Percentiles rank a stretch among this genome's conserved stretches.
These are phyloP conservation scores for Acleris holmiana DNA, from an alignment of 2,888 invertebrate genomes.

Conservation along the genomic window DNA sequence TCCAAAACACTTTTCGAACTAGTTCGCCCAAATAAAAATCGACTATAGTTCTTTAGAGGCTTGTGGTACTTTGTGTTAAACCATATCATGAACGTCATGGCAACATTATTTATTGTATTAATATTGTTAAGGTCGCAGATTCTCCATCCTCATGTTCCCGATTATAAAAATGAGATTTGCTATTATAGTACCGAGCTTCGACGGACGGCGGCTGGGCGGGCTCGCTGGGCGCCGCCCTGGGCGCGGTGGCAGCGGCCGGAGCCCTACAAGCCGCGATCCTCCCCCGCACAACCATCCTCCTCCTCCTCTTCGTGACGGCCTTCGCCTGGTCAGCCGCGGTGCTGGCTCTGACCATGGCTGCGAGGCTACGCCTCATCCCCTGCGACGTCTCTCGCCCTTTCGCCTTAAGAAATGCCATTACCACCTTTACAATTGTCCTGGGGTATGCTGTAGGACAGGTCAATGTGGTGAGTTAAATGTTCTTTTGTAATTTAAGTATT, in stretches of 20 bases:
- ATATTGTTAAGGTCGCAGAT: too few species aligned
- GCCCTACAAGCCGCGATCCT: slow-evolving; percentile 91
- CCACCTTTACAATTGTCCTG: slow-evolving; percentile 93
- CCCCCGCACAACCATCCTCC: slow-evolving; percentile 92
- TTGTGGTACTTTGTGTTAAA: too few species aligned
- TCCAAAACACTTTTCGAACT: too few species aligned
- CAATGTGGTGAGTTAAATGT: slow-evolving; percentile 90
- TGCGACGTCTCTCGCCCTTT: slow-evolving; percentile 95
- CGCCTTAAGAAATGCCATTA: slow-evolving; percentile 92
- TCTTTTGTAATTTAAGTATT: too few species aligned
- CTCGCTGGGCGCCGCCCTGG: slow-evolving; percentile 90
- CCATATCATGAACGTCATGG: too few species aligned
- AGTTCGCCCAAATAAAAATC: too few species aligned
- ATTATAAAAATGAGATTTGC: too few species aligned
- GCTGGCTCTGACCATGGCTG: slow-evolving; percentile 92
- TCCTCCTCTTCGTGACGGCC: slow-evolving; percentile 93
- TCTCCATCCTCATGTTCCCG: too few species aligned
- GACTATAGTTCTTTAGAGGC: too few species aligned
- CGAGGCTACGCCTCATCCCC: slow-evolving; percentile 91
- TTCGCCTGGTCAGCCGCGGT: slow-evolving; percentile 96
- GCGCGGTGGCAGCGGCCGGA: slow-evolving; percentile 90
- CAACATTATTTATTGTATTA: too few species aligned
- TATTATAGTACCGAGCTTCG: slow-evolving; percentile 91
- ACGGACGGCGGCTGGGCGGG: slow-evolving; percentile 94
- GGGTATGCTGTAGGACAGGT: slow-evolving; percentile 96